phyloP scores from a whole-genome alignment of 2,113 vertebrate genomes.

The Carlito syrichta region DNA sequence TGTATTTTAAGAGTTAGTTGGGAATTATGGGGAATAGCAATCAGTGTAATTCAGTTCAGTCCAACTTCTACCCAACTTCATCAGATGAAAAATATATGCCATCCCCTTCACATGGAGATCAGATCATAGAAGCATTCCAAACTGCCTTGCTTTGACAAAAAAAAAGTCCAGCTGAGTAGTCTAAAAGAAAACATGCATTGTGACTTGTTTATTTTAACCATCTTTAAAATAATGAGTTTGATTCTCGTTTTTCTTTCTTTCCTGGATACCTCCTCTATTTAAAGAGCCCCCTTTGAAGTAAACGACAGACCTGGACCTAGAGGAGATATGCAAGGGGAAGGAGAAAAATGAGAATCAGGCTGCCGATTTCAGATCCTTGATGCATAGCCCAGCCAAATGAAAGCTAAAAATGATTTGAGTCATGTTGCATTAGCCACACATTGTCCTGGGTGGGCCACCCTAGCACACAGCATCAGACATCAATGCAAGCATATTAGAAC shows the following conservation, averaged over 20 bases:
- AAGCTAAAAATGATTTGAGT: neutral
- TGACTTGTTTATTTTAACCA: conserved; percentile 46
- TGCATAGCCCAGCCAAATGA: neutral
- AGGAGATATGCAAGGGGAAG: neutral
- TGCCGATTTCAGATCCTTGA: conserved; percentile 12
- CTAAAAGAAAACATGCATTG: conserved; percentile 40
- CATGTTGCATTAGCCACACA: neutral
- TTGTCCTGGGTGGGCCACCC: neutral
- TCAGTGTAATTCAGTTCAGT: conserved; percentile 31
- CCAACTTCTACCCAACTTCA: neutral
- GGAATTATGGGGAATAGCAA: neutral
- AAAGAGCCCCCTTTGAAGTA: conserved; percentile 36
- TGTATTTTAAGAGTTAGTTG: neutral
- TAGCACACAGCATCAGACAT: neutral
- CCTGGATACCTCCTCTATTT: neutral
- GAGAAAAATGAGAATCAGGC: neutral
- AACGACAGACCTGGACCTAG: neutral
- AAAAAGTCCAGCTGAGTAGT: neutral
- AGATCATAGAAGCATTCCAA: conserved; percentile 8
- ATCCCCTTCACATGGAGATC: neutral
- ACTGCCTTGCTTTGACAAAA: conserved; percentile 10
- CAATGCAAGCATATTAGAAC: neutral
- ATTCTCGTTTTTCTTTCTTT: conserved; percentile 50
- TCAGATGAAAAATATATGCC: conserved; percentile 25
- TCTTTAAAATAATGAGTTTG: conserved; percentile 48